Base-by-base conservation (phyloP, 2,113 vertebrate species). In the Romanogobio albipinnatus region DNA sequence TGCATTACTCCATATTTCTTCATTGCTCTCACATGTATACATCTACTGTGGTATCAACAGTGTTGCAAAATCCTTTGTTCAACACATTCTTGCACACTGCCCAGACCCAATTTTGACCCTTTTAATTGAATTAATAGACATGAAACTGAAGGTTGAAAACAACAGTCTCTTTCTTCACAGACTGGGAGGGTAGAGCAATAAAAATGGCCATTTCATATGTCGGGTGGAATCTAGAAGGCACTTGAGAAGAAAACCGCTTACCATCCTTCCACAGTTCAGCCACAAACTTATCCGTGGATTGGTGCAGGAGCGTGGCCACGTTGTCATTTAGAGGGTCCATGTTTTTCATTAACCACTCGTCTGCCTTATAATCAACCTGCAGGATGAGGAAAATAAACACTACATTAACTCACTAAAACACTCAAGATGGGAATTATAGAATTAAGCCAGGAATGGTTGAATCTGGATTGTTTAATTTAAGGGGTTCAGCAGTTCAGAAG, bases 301-400 rank as follows among this genome's bases (percentile, higher is more conserved):
- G 98, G 91, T 99, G 97, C 83, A 99, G 93, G 7, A 99, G 96
- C 0, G 97, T 98, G 73, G 98, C 97, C 90, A 99, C 98, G 0
- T 99, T 99, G 94, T 99, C 98, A 0, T 99, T 99, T 85, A 99
- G 94, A 0, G 98, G 98, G 84, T 99, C 98, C 98, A 99, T 99
- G 90, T 99, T 99, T 95, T 99, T 99, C 97, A 99, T 99, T 76
- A 99, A 89, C 98, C 98, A 99, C 91, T 99, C 98, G 1, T 99
- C 98, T 0, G 98, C 97, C 87, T 99, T 99, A 90, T 99, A 99
- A 90, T 99, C 98, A 88, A 99, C 98, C 98, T 99, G 89, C n/a
- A 22, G 3, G 19, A 79, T 19, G 6, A 75, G 26, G n/a, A n/a
- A 24, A 39, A 82, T 14, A 56, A 58, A 58, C 76, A 78, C 29